Percentiles rank a stretch among this genome's conserved stretches.
phyloP scores from a whole-genome alignment of 2,797 vertebrate genomes.

The Myotis daubentonii region DNA sequence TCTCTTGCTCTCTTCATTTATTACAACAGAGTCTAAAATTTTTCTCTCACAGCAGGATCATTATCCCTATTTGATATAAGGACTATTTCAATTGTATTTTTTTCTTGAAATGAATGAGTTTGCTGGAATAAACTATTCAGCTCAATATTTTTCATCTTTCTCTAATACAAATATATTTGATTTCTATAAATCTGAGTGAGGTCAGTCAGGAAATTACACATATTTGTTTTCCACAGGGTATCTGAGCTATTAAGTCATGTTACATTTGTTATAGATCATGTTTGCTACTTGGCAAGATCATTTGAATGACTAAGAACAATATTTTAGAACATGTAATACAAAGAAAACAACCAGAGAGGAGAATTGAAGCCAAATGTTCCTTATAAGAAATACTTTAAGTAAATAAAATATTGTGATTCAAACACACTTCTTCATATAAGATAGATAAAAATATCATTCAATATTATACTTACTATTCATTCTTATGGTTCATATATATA shows the following conservation, averaged over 20 bases:
- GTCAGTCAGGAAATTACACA: constrained; percentile 64
- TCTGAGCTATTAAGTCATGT: constrained; percentile 66
- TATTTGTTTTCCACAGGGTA: constrained; percentile 64
- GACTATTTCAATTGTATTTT: constrained; percentile 50
- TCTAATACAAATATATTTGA: constrained; percentile 73
- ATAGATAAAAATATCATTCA: not conserved
- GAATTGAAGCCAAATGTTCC: constrained; percentile 41
- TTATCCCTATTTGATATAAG: constrained; percentile 70
- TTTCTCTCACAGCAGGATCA: constrained; percentile 42
- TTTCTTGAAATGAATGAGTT: constrained; percentile 71
- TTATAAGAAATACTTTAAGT: constrained; percentile 49
- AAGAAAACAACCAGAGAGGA: constrained; percentile 54
- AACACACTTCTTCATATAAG: not conserved
- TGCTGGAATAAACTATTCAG: constrained; percentile 64
- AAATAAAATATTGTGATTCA: constrained; percentile 58
- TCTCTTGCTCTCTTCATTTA: constrained; percentile 41
- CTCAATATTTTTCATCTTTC: constrained; percentile 74
- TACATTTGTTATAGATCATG: constrained; percentile 73
- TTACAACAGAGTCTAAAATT: constrained; percentile 46
- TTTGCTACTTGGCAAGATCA: constrained; percentile 73
- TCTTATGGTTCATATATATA: not conserved
- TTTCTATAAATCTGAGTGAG: constrained; percentile 75
- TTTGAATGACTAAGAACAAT: constrained; percentile 63
- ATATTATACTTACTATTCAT: not conserved
- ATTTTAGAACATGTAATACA: constrained; percentile 56